Conservation (phyloP, 2,888 invertebrate genomes). For the Sesia bembeciformis region DNA sequence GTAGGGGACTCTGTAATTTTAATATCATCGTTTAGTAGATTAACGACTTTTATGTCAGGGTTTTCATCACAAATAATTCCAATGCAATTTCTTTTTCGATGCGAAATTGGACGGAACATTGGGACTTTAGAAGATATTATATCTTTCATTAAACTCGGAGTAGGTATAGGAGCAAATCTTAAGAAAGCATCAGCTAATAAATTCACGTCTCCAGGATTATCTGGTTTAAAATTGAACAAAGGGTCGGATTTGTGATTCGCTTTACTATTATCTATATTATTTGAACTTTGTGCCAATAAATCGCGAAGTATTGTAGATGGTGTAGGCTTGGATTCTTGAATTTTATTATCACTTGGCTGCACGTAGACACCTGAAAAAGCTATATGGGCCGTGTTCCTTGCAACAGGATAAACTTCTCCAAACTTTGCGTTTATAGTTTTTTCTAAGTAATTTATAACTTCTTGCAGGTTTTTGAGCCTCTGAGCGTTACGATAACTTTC, state of each 20-base stretch:
- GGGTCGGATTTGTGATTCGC: constrained; percentile 73
- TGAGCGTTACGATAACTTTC: constrained; percentile 61
- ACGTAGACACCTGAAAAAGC: constrained; percentile 57
- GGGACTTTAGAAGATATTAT: constrained; percentile 21
- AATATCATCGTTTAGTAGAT: constrained; percentile 5
- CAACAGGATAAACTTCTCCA: constrained; percentile 42
- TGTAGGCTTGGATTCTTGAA: constrained; percentile 7
- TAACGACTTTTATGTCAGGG: constrained; percentile 6
- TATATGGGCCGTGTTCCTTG: constrained; percentile 34
- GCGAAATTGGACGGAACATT: constrained; percentile 37
- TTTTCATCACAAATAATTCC: constrained; percentile 26
- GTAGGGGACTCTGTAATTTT: constrained; percentile 9
- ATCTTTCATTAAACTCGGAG: constrained; percentile 17
- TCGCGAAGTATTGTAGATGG: constrained; percentile 13
- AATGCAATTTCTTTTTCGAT: constrained; percentile 27
- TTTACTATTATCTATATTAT: constrained; percentile 25
- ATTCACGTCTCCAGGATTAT: constrained; percentile 83
- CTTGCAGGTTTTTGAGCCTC: constrained; percentile 54
- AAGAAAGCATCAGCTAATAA: constrained; percentile 74
- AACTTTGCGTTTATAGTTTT: constrained; percentile 60
- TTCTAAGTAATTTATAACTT: constrained; percentile 60
- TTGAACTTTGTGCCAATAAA: constrained; percentile 24
- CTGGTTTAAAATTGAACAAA: constrained; percentile 80
- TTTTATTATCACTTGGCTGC: constrained; percentile 34
- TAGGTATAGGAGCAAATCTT: constrained; percentile 39